phyloP scores from a whole-genome alignment of 2,113 vertebrate species.

The Clarias magur region DNA sequence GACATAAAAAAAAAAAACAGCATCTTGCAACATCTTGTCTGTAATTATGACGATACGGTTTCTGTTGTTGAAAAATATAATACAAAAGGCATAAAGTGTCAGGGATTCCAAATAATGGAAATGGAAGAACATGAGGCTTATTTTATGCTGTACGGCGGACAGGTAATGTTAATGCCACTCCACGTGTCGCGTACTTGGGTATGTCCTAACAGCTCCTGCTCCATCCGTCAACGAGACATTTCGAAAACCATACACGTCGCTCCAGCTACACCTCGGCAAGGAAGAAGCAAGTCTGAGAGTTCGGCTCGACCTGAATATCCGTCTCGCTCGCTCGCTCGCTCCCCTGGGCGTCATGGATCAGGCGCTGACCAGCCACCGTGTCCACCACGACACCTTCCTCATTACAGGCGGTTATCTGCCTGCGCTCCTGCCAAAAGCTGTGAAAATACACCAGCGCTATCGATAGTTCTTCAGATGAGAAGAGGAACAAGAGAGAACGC shows the following conservation, averaged over 20 bases:
- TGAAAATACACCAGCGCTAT: background rate
- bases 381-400: background rate
- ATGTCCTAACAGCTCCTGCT: constrained; percentile 16
- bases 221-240: constrained; percentile 24
- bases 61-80: background rate
- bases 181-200: background rate
- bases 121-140: background rate
- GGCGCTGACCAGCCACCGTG: background rate
- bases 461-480: background rate
- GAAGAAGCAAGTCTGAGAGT: background rate
- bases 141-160: background rate
- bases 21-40: too few relatives aligned
- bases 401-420: background rate
- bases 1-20: background rate
- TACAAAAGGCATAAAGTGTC: background rate
- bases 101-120: background rate
- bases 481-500: constrained; percentile 22
- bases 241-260: background rate
- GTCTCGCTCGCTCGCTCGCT: background rate
- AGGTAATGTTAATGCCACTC: constrained; percentile 11
- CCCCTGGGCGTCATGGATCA: background rate
- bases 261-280: constrained; percentile 13
- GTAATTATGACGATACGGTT: background rate
- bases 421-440: background rate
- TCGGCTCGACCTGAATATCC: background rate